Conservation (phyloP, 2,888 invertebrate genomes). For the Parascotia fuliginaria region DNA sequence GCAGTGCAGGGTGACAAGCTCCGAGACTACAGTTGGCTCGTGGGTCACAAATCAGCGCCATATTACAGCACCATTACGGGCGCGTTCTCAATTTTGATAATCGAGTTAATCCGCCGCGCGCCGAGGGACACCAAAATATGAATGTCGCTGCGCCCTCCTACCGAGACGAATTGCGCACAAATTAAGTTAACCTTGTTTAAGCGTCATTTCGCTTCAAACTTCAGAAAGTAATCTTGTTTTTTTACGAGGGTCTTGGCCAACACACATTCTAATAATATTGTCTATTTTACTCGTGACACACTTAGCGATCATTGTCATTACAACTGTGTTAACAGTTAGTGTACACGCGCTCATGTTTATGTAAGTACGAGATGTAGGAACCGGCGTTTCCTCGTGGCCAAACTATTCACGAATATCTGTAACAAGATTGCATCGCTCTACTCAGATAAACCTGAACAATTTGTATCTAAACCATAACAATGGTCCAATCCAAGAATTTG, state of each 20-base stretch:
- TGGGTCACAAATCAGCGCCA: slow-evolving; percentile 46
- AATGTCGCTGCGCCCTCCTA: slow-evolving; percentile 31
- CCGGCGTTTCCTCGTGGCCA: too few relatives aligned
- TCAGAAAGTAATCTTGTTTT: slow-evolving; percentile 63
- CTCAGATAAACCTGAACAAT: too few relatives aligned
- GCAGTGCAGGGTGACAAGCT: too few relatives aligned
- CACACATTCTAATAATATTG: neutral
- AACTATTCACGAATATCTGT: too few relatives aligned
- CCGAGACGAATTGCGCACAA: slow-evolving; percentile 52
- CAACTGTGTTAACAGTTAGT: neutral
- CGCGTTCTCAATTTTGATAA: slow-evolving; percentile 57
- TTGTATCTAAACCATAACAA: too few relatives aligned
- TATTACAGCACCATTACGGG: slow-evolving; percentile 57
- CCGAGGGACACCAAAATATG: slow-evolving; percentile 48
- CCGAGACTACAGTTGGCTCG: too few relatives aligned
- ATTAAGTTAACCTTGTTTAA: slow-evolving; percentile 65
- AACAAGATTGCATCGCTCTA: too few relatives aligned
- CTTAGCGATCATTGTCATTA: neutral
- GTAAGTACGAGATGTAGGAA: too few relatives aligned
- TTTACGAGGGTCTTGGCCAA: slow-evolving; percentile 25
- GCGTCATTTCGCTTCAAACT: slow-evolving; percentile 61
- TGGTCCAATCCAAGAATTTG: too few relatives aligned
- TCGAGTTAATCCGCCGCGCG: slow-evolving; percentile 56
- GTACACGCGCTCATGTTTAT: neutral
- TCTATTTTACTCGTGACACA: neutral